Conservation (phyloP, 1,140 invertebrate species). For the Camponotus pennsylvanicus region DNA sequence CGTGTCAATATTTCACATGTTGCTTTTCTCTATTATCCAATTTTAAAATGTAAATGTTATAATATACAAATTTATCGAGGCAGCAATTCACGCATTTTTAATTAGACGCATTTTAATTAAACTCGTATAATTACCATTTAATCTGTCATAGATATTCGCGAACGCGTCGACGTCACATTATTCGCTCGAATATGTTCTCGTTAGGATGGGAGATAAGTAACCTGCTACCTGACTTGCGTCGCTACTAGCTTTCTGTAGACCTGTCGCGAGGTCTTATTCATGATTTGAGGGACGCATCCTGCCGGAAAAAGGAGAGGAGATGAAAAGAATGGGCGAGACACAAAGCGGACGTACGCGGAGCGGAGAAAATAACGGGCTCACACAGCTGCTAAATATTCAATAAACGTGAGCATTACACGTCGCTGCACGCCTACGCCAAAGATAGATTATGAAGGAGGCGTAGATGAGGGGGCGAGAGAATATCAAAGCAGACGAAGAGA, state of each 20-base stretch:
- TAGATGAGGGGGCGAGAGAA: constrained; percentile 38
- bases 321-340: constrained; percentile 7
- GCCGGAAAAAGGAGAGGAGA: constrained; percentile 65
- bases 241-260: constrained; percentile 11
- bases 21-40: not conserved
- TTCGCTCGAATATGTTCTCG: constrained; percentile 1
- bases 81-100: not conserved
- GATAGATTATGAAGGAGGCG: constrained; percentile 58
- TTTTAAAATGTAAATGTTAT: not conserved
- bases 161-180: not conserved
- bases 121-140: constrained; percentile 10
- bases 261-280: constrained; percentile 75
- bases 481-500: constrained; percentile 55
- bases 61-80: not conserved
- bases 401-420: constrained; percentile 82
- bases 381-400: constrained; percentile 83
- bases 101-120: not conserved
- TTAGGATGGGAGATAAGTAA: constrained; percentile 26
- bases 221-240: constrained; percentile 36
- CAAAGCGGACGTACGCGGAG: constrained; percentile 11
- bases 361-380: constrained; percentile 72
- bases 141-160: not conserved
- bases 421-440: constrained; percentile 77
- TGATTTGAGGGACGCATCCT: constrained; percentile 76
- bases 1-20: not conserved